Percentiles rank a stretch among this genome's conserved stretches.
These are phyloP conservation scores for Pempheris klunzingeri DNA, from an alignment of 2,797 vertebrate genomes.

Conservation along the genomic window DNA sequence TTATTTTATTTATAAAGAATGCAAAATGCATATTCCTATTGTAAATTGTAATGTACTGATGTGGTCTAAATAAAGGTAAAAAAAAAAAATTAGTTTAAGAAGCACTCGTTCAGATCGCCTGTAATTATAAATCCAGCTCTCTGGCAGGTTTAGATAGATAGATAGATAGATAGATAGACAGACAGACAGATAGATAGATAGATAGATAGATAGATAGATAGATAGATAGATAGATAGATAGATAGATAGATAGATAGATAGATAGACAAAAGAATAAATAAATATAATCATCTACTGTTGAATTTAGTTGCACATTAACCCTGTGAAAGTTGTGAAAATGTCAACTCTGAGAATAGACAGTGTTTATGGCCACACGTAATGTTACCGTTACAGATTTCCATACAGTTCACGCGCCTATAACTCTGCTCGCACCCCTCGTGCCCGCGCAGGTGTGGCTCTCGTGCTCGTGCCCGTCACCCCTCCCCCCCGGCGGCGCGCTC, in stretches of 20 bases:
- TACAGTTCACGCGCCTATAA: background rate
- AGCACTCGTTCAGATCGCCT: background rate
- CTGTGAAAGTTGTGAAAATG: background rate
- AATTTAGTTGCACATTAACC: background rate
- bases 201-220: too few relatives aligned
- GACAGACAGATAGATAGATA: too few relatives aligned
- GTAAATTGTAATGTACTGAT: too few relatives aligned
- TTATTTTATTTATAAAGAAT: too few relatives aligned
- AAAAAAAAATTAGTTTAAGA: constrained; percentile 6
- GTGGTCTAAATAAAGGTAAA: too few relatives aligned
- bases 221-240: too few relatives aligned
- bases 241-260: too few relatives aligned
- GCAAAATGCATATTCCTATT: too few relatives aligned
- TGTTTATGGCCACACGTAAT: background rate
- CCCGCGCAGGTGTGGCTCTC: constrained; percentile 88
- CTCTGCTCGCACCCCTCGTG: constrained; percentile 59
- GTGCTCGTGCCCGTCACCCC: constrained; percentile 78
- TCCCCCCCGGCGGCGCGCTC: constrained; percentile 80
- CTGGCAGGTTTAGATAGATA: background rate
- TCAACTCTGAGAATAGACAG: constrained; percentile 10
- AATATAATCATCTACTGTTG: background rate
- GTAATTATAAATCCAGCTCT: background rate
- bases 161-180: too few relatives aligned
- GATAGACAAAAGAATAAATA: too few relatives aligned
- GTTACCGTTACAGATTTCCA: constrained; percentile 12